Evolutionary conservation across 2,888 invertebrate species (phyloP).

Genomic region (Caenorhabditis sp.): DNA sequence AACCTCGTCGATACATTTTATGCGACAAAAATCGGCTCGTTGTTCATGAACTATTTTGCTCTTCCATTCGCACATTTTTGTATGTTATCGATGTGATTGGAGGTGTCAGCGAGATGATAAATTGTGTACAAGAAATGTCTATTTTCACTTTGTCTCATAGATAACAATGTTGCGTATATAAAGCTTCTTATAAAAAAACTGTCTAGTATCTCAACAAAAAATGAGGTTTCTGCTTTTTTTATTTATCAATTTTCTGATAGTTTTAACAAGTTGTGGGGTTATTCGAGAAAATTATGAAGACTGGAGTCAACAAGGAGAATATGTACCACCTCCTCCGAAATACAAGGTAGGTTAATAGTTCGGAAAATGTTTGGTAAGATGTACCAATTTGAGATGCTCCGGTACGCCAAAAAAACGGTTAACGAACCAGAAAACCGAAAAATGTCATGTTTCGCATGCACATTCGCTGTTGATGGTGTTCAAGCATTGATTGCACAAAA

Average conservation of each 20-base stretch:
- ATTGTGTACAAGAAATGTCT: neutral
- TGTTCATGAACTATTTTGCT: conserved; percentile 60
- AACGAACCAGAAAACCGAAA: conserved; percentile 42
- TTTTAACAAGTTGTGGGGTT: conserved; percentile 20
- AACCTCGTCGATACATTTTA: conserved; percentile 60
- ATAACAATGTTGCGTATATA: neutral
- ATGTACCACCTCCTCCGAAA: conserved; percentile 32
- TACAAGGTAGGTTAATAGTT: conserved; percentile 18
- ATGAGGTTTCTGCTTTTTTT: conserved; percentile 35
- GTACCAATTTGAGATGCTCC: conserved; percentile 40
- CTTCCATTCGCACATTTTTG: conserved; percentile 69
- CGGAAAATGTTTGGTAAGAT: neutral
- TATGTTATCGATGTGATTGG: conserved; percentile 62
- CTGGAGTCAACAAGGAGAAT: conserved; percentile 18
- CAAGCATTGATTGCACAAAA: conserved; percentile 42
- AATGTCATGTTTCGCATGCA: conserved; percentile 53
- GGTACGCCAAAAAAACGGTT: conserved; percentile 37
- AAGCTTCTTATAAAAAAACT: neutral
- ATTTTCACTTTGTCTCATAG: neutral
- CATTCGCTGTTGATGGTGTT: conserved; percentile 52
- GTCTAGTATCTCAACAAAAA: neutral
- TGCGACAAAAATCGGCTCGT: conserved; percentile 45
- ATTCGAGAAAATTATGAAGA: conserved; percentile 14
- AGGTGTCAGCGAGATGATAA: neutral
- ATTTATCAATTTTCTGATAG: conserved; percentile 7